Evolutionary conservation across 2,888 invertebrate species (phyloP), one percentile per base, ranked within the genome.

Genomic region (Ochlodes sylvanus): DNA sequence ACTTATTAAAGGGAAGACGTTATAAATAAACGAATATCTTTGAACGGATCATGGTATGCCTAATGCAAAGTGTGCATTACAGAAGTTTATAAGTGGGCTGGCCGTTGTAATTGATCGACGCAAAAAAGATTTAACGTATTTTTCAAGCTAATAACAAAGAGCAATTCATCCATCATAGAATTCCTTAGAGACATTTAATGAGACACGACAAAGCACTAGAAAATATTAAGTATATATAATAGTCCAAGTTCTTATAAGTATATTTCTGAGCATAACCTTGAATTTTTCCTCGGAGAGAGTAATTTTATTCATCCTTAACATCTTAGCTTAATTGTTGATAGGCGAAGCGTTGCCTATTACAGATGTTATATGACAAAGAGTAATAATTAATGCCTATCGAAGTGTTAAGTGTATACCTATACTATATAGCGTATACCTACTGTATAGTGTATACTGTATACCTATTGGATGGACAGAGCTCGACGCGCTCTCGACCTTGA

Each of bases 401-500:
- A 12, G 52, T 27, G 14, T 21, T 52, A 52, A 7, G 14, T 44
- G 57, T 50, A 42, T 32, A 32, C 32, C 32, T 32, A 32, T 32
- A 32, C 4, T 32, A 3, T n/a, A n/a, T n/a, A n/a, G n/a, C n/a
- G n/a, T n/a, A n/a, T n/a, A n/a, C n/a, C n/a, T n/a, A 58, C 15
- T 52, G 15, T 63, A 54, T 19, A 52, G 60, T 62, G 15, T 60
- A 56, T 58, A 50, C 34, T 60, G 34, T 47, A 32, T 70, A 62
- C 63, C 61, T 70, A 69, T 47, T 76, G 75, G 82, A 80, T 85
- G 82, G 84, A 84, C 81, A 82, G 80, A 83, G 79, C 82, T 83
- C 79, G 84, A 79, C 83, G 80, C 85, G 83, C 76, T 75, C 78
- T 76, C 78, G 89, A 83, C 92, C 92, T 92, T 93, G 92, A 77